A percentile compares a stretch with the other conserved stretches of the same genome.
These are phyloP conservation scores for Strongylocentrotus purpuratus DNA, from an alignment of 35 echinoderm and acorn worm genomes.

Conservation along the genomic window DNA sequence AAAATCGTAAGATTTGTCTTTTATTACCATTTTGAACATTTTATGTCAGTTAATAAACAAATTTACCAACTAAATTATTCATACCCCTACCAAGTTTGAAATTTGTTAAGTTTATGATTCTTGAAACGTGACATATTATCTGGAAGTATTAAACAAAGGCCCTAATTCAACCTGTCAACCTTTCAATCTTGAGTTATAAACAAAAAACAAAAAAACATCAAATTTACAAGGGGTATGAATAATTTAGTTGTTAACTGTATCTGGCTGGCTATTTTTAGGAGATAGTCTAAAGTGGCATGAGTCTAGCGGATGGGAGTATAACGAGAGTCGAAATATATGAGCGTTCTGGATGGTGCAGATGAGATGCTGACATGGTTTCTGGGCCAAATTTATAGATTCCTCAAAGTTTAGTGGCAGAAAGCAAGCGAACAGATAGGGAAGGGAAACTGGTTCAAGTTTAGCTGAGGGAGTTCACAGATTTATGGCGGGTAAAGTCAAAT, in stretches of 20 bases:
- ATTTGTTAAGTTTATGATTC: too few relatives aligned
- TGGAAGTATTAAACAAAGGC: too few relatives aligned
- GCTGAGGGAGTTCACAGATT: neutral
- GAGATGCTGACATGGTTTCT: neutral
- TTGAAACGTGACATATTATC: too few relatives aligned
- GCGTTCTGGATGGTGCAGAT: neutral
- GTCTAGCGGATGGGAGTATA: neutral
- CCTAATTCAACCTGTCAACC: too few relatives aligned
- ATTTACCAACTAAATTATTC: neutral
- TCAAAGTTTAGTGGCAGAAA: neutral
- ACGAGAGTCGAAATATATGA: neutral
- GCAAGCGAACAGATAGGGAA: neutral
- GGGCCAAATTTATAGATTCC: neutral
- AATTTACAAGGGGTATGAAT: too few relatives aligned
- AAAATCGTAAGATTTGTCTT: neutral
- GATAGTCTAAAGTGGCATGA: neutral
- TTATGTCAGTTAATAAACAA: neutral
- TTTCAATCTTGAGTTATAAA: too few relatives aligned
- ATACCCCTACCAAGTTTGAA: too few relatives aligned
- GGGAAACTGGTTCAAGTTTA: slow-evolving; percentile 10
- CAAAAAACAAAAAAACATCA: too few relatives aligned
- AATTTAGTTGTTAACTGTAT: neutral
- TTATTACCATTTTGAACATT: neutral
- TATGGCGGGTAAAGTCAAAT: neutral
- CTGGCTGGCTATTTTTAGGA: neutral